Percentiles rank a stretch among this genome's conserved stretches.
These are phyloP conservation scores for Megalurothrips usitatus DNA, from an alignment of 2,888 invertebrate genomes.

Conservation along the genomic window DNA sequence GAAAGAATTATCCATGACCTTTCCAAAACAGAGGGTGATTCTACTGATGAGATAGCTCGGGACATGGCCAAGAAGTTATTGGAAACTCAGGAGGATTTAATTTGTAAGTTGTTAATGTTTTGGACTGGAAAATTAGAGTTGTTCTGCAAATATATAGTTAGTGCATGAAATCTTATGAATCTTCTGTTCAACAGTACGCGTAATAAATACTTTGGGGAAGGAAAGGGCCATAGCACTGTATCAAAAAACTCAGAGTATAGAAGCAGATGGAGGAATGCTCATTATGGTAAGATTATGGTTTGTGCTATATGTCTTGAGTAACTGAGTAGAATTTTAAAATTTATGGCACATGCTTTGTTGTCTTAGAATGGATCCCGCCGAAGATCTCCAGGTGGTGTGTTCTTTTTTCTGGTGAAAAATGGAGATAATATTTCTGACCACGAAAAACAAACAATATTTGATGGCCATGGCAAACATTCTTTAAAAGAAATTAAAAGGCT, in stretches of 20 bases:
- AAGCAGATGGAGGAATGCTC: neutral
- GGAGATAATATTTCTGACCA: neutral
- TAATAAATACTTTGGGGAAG: neutral
- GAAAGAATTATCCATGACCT: neutral
- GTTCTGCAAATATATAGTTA: neutral
- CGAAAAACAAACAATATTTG: neutral
- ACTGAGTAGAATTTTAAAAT: neutral
- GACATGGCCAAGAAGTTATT: neutral
- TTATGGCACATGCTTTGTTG: neutral
- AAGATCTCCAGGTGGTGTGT: neutral
- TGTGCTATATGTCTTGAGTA: neutral
- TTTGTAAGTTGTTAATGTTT: neutral
- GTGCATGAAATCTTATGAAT: neutral
- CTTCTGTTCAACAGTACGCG: neutral
- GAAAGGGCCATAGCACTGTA: neutral
- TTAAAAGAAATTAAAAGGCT: neutral
- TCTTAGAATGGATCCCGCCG: neutral
- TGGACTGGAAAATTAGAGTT: neutral
- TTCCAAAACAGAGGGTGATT: neutral
- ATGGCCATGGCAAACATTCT: neutral
- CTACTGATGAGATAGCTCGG: neutral
- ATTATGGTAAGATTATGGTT: neutral
- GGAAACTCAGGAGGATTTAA: neutral
- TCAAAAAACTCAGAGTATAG: neutral
- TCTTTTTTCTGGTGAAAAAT: conserved; percentile 12